Base-by-base conservation (phyloP, 1,140 invertebrate species). In the Ostrea edulis region DNA sequence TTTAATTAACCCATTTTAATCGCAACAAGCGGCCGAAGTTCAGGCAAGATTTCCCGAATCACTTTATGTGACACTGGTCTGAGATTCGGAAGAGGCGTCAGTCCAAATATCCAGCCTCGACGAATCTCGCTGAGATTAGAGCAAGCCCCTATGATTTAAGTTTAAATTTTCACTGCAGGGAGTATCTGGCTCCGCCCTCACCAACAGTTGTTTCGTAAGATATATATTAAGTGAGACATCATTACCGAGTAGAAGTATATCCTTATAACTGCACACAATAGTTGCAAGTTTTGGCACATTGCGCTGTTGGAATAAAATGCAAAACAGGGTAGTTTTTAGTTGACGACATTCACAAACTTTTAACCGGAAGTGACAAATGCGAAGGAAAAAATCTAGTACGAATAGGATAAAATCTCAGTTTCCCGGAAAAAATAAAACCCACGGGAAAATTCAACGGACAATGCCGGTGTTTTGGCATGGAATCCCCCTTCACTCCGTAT, bases 201-300 rank as follows among this genome's bases (percentile, higher is more conserved):
- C 62, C 62, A 20, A 52, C 22, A 81, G 2, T 20, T 86, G 52
- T 25, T 81, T 14, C 11, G 53, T 52, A 8, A 68, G n/a, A 54
- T 68, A 44, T 44, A 44, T 44, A 44, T 44, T 2, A 44, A 5
- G 35, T 44, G n/a, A n/a, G n/a, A n/a, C n/a, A 44, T 44, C 35
- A 44, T 92, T 88, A 93, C 92, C 68, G 92, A 89, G 84, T 93
- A 93, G 53, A 93, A 86, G 17, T 89, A 90, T 22, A 93, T 92
- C 58, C 92, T 86, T 55, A 92, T 91, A 8, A 93, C 86, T 54
- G 92, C 92, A 89, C 90, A 92, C 52, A 91, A 29, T 65, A 93
- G 85, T 77, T 90, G 88, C 1, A 93, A 65, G 85, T 92, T 92
- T 88, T 92, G 90, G 86, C 92, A 93, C 92, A 93, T 93, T 20